phyloP scores from a whole-genome alignment of 1,140 invertebrate species.

The Drosophila insularis region DNA sequence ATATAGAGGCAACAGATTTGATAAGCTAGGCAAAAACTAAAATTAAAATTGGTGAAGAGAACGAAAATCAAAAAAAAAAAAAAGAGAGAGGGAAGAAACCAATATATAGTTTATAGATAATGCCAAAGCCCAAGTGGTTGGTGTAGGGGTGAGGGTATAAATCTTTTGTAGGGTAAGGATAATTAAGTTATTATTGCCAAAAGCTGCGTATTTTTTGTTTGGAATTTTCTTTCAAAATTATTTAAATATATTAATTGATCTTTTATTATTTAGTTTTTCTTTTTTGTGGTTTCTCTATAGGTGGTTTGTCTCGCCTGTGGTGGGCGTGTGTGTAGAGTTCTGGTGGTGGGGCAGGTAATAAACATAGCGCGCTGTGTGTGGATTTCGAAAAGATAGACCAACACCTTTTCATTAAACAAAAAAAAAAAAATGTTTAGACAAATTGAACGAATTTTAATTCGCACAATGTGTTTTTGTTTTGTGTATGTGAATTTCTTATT shows the following conservation, averaged over 20 bases:
- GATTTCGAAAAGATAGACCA: conserved; percentile 71
- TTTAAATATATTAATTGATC: not conserved
- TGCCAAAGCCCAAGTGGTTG: not conserved
- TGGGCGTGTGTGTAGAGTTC: conserved; percentile 37
- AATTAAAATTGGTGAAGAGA: conserved; percentile 17
- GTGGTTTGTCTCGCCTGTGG: conserved; percentile 13
- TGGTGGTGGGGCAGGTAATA: conserved; percentile 45
- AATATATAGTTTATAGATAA: not conserved
- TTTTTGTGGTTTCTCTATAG: conserved; percentile 28
- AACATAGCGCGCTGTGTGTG: conserved; percentile 64
- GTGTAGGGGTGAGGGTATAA: not conserved
- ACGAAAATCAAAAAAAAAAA: conserved; percentile 11
- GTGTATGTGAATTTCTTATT: too few species aligned
- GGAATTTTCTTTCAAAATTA: not conserved
- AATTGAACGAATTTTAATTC: conserved; percentile 11
- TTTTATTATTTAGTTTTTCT: conserved; percentile 18
- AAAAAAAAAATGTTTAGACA: not conserved
- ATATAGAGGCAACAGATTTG: conserved; percentile 61
- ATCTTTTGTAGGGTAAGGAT: not conserved
- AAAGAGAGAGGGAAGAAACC: not conserved
- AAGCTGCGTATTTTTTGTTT: not conserved
- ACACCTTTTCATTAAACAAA: conserved; percentile 57
- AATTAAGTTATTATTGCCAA: not conserved
- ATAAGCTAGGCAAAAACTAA: conserved; percentile 56
- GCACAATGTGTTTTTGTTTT: conserved; percentile 1